Evolutionary conservation across 2,888 invertebrate species (phyloP), one percentile per base, ranked within the genome.

Genomic region (Malthinus seriepunctatus): DNA sequence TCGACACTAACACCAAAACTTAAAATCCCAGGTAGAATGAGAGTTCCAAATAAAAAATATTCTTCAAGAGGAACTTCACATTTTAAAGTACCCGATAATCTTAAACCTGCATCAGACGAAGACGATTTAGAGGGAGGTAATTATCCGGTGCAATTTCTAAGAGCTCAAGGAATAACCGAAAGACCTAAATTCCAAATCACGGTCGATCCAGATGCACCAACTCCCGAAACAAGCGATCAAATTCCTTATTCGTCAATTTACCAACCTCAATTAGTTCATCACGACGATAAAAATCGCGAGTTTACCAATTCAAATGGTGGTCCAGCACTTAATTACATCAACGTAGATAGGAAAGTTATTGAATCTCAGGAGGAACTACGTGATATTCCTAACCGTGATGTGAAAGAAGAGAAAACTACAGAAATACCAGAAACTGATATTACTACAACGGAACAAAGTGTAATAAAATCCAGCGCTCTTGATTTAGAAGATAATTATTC

Each of bases 51-150:
- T 6, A 42, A 57, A 39, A 78, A 79, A 65, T 70, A 75, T 9
- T 79, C 83, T 68, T 80, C 75, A 1, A 77, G 86, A 69, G 85
- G 85, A 1, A 79, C 82, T 14, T 72, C 81, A 3, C 84, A 85
- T 56, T 86, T 78, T 66, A 82, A 79, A 66, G 72, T 77, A 7
- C 81, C 82, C 33, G 76, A 73, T 53, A 68, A 72, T 44, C 32
- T 67, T 12, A 72, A 70, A 47, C 67, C 65, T 42, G 69, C 63
- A 46, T 59, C 64, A 8, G 70, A 71, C 23, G 76, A 78, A 44
- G 75, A 75, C 38, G 79, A 81, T 59, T 79, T 79, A 48, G 75
- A 75, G 56, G 83, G 82, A 66, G 84, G 84, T 45, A 79, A 79
- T 63, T 79, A 79, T 63, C 79, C 79, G 7, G 65, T 63, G 5